Base-by-base conservation (phyloP, 2,888 invertebrate species). In the Trypoxylon attenuatum region DNA sequence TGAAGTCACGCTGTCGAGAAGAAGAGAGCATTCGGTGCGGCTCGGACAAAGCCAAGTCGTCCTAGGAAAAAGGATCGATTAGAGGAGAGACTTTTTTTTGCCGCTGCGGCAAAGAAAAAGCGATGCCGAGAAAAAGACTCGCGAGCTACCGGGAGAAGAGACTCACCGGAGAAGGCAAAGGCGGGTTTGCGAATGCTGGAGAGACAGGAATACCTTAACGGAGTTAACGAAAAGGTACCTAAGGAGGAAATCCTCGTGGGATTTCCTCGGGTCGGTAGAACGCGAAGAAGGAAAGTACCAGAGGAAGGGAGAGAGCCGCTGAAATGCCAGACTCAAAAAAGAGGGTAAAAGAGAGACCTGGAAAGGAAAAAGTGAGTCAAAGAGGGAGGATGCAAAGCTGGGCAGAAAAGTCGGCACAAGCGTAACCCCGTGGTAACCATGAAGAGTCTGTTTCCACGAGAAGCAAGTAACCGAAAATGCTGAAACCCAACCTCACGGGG, bases 151-250 rank as follows among this genome's bases (percentile, higher is more conserved):
- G 33, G 33, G 10, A 27, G 49, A 42, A 23, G 53, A 43, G 25
- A 15, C 23, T n/a, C 23, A 50, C 13, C 5, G n/a, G 1, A 19
- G 18, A 15, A 3, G 46, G 13, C 39, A 23, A 16, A 18, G 49
- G 47, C 53, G 21, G 41, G 22, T 27, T 55, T 21, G 13, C n/a
- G 54, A 6, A 33, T 22, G 13, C 16, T 13, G 19, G 42, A 51
- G 41, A 57, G 29, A 49, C 33, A 46, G 55, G 56, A 55, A 73
- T 50, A 56, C 52, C 54, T 62, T 67, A 66, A 72, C 54, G 58
- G 63, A 72, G 60, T 75, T 74, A 77, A 69, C 67, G 68, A 76
- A 76, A 70, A 63, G 68, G 70, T 65, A 73, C 42, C 63, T 56
- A 49, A 67, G 51, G 64, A 55, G 69, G 21, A 69, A 75, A 70